Base-by-base conservation (phyloP, 2,113 vertebrate genomes). In the Aythya baeri region DNA sequence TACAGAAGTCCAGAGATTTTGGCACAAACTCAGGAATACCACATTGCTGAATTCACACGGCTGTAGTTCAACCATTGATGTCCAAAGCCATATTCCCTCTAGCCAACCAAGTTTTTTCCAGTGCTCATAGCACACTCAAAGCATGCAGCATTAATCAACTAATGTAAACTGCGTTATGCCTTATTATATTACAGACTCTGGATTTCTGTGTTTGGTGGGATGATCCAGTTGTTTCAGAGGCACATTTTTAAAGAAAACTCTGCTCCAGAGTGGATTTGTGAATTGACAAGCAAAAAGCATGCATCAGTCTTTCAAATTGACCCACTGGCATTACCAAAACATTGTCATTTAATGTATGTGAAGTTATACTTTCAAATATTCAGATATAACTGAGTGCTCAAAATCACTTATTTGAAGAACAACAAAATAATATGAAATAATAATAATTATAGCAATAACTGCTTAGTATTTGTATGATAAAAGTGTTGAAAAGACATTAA, bases 401-500 rank as follows among this genome's bases (percentile, higher is more conserved):
- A 94, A 93, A 90, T 87, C 80, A 71, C 76, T 88, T 93, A 86
- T 83, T 93, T 95, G 89, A 91, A 91, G 67, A 96, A 80, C 81
- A 96, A 86, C 89, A 94, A 80, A 97, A 94, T 86, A 96, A 94
- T 90, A 95, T 80, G 77, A 96, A 96, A 96, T 96, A 96, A 81
- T 77, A 95, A 97, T 97, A 92, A 95, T 95, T 88, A 94, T 34
- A 88, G 81, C 91, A 95, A 92, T 95, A 96, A 93, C 62, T 61
- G 85, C 93, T 95, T 91, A 88, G 88, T 89, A 95, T 91, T 96
- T 96, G 27, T 92, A 89, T 82, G 81, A 96, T 84, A 91, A 94
- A 97, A 97, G 78, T 91, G 88, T 93, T 89, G 94, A 96, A 95
- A 95, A 95, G 80, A 95, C 94, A 97, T 96, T 97, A 97, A 96